Conservation (phyloP, 2,113 vertebrate genomes). For the Gambusia affinis region DNA sequence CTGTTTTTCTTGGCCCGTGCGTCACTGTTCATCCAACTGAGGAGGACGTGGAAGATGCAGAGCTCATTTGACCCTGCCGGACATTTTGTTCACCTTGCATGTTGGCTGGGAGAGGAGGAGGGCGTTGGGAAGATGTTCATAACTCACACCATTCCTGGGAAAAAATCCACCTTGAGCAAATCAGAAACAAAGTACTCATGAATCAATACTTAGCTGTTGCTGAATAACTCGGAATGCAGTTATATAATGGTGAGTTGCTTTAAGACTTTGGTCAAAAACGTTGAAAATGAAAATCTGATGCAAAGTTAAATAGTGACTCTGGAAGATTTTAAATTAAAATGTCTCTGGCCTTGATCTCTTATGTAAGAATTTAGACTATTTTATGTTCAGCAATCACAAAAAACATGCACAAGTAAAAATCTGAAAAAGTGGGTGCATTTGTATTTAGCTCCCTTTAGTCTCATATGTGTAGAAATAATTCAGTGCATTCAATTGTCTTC, state of each 20-base stretch:
- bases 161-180: not conserved
- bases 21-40: constrained; percentile 56
- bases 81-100: constrained; percentile 46
- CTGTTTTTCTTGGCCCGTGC: constrained; percentile 70
- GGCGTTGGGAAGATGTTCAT: not conserved
- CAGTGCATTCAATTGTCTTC: no score
- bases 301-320: not conserved
- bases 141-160: constrained; percentile 3
- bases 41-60: constrained; percentile 32
- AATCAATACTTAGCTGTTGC: constrained; percentile 13
- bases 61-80: constrained; percentile 22
- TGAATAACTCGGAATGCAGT: constrained; percentile 7
- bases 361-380: not conserved
- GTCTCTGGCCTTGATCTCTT: not conserved
- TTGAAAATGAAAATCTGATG: not conserved
- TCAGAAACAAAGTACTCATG: constrained; percentile 11
- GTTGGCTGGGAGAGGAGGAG: not conserved
- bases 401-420: not conserved
- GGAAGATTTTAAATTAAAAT: not conserved
- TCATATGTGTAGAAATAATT: no score
- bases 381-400: not conserved
- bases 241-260: not conserved
- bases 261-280: not conserved
- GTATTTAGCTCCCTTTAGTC: no score
- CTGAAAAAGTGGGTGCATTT: no score